phyloP scores from a whole-genome alignment of 2,888 invertebrate genomes.

The Antitype chi region DNA sequence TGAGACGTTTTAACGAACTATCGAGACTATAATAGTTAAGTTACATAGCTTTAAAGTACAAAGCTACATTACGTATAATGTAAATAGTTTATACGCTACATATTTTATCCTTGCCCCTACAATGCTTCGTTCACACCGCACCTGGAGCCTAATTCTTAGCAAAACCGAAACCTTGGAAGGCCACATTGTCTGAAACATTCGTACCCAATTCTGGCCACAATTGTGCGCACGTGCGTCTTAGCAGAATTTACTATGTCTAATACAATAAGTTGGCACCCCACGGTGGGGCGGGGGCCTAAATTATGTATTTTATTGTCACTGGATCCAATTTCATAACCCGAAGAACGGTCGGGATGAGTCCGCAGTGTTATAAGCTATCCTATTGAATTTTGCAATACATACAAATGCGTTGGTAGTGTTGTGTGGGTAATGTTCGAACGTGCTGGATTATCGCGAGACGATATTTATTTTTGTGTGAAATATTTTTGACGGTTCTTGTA shows the following conservation, averaged over 20 bases:
- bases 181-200: constrained; percentile 70
- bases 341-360: constrained; percentile 79
- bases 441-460: constrained; percentile 60
- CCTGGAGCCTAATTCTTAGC: constrained; percentile 54
- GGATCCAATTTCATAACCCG: constrained; percentile 86
- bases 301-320: constrained; percentile 87
- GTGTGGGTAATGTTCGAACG: constrained; percentile 71
- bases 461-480: constrained; percentile 62
- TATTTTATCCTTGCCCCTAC: constrained; percentile 5
- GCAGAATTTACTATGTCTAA: constrained; percentile 85
- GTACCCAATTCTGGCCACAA: constrained; percentile 76
- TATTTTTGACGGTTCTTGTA: constrained; percentile 39
- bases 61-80: not conserved
- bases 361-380: constrained; percentile 75
- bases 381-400: constrained; percentile 86
- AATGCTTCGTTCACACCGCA: constrained; percentile 9
- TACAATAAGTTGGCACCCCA: constrained; percentile 82
- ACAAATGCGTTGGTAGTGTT: constrained; percentile 79
- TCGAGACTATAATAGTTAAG: not conserved
- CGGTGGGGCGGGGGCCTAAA: constrained; percentile 77
- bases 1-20: not conserved
- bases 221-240: constrained; percentile 83
- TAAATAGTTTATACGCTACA: constrained; percentile 17
- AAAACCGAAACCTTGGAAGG: constrained; percentile 52
- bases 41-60: not conserved